These are phyloP conservation scores for Oreortyx pictus DNA, from an alignment of 2,797 vertebrate genomes.

Conservation along the genomic window DNA sequence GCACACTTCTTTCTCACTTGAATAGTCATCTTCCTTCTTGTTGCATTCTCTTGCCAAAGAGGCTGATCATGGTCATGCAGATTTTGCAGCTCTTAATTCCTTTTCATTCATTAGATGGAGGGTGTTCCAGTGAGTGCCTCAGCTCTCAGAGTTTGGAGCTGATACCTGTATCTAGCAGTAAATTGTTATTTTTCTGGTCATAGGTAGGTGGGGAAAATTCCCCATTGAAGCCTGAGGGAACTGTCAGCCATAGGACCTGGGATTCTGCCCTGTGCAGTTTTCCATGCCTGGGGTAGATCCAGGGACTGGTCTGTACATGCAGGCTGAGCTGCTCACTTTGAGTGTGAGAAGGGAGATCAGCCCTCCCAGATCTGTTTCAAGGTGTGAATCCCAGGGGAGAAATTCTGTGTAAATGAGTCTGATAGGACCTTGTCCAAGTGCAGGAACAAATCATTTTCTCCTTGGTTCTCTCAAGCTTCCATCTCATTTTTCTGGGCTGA, in stretches of 20 bases:
- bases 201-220: rapidly evolving
- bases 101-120: neutral
- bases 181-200: neutral
- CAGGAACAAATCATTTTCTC: rapidly evolving
- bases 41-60: neutral
- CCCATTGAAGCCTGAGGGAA: neutral
- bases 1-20: neutral
- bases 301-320: rapidly evolving
- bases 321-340: neutral
- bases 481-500: neutral
- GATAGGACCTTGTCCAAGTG: neutral
- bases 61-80: neutral
- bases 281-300: rapidly evolving
- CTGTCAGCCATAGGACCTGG: neutral
- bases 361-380: neutral
- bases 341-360: neutral
- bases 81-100: neutral
- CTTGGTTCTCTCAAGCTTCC: neutral
- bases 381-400: neutral
- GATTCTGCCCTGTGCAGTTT: neutral
- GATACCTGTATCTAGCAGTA: neutral
- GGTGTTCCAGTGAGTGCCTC: neutral
- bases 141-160: neutral
- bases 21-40: neutral
- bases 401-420: neutral